Percentiles rank a stretch among this genome's conserved stretches.
phyloP scores from a whole-genome alignment of 2,888 invertebrate species.

The Nysson spinosus region DNA sequence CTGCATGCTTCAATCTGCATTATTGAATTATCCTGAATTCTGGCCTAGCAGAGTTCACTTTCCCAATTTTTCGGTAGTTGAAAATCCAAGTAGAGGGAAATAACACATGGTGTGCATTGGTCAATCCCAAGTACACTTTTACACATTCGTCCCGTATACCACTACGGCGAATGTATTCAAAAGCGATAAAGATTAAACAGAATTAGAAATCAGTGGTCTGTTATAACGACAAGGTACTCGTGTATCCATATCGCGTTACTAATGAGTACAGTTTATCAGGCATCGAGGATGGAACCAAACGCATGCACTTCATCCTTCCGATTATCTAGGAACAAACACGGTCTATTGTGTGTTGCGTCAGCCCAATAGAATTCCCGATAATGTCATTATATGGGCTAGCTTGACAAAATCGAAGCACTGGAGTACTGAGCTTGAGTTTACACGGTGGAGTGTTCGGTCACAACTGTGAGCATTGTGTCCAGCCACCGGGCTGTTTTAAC shows the following conservation, averaged over 20 bases:
- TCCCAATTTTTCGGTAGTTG: no score
- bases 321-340: slow-evolving; percentile 34
- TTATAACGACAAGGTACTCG: no score
- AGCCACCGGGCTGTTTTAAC: slow-evolving; percentile 18
- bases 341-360: slow-evolving; percentile 33
- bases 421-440: slow-evolving; percentile 14
- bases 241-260: background rate
- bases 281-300: slow-evolving; percentile 12
- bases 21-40: no score
- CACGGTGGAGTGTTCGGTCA: slow-evolving; percentile 8
- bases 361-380: slow-evolving; percentile 41
- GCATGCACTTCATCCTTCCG: slow-evolving; percentile 40
- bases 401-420: slow-evolving; percentile 35
- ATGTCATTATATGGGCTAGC: slow-evolving; percentile 39
- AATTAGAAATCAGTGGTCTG: no score
- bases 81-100: no score
- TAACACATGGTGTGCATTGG: no score
- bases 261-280: slow-evolving; percentile 8
- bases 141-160: no score
- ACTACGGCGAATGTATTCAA: no score
- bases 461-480: slow-evolving; percentile 16
- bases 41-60: no score
- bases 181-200: no score
- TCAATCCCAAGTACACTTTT: no score
- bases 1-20: no score